These are phyloP conservation scores for Venustaconcha ellipsiformis DNA, from an alignment of 1,140 invertebrate species.

Conservation along the genomic window DNA sequence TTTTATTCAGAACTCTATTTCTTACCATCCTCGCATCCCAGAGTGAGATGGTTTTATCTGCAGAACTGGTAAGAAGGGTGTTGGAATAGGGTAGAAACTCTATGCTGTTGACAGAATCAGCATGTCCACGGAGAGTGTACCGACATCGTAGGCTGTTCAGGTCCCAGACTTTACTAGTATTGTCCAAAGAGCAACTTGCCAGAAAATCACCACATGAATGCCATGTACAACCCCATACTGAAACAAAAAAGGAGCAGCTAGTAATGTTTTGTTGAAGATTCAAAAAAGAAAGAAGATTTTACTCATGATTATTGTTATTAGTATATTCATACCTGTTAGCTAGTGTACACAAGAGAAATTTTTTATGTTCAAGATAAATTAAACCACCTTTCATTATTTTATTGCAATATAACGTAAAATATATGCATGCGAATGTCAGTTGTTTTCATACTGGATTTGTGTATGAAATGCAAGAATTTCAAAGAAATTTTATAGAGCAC, in stretches of 20 bases:
- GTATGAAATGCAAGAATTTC: too few species aligned
- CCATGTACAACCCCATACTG: constrained; percentile 68
- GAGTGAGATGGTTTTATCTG: constrained; percentile 69
- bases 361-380: too few species aligned
- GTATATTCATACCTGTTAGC: too few species aligned
- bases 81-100: constrained; percentile 68
- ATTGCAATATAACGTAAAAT: too few species aligned
- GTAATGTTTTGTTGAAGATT: too few species aligned
- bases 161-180: constrained; percentile 68
- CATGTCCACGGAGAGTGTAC: constrained; percentile 66
- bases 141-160: constrained; percentile 68
- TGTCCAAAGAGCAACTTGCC: constrained; percentile 69
- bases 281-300: too few species aligned
- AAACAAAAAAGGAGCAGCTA: constrained; percentile 16
- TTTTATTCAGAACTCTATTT: neutral
- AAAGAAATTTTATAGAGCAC: too few species aligned
- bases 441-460: too few species aligned
- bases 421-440: too few species aligned
- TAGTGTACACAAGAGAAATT: too few species aligned
- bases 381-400: too few species aligned
- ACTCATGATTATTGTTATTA: too few species aligned
- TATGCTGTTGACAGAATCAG: constrained; percentile 68
- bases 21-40: constrained; percentile 69
- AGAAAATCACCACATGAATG: constrained; percentile 69
- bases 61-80: constrained; percentile 65